These are phyloP conservation scores for Corvus cornix DNA, from an alignment of 2,113 vertebrate genomes.

Conservation along the genomic window DNA sequence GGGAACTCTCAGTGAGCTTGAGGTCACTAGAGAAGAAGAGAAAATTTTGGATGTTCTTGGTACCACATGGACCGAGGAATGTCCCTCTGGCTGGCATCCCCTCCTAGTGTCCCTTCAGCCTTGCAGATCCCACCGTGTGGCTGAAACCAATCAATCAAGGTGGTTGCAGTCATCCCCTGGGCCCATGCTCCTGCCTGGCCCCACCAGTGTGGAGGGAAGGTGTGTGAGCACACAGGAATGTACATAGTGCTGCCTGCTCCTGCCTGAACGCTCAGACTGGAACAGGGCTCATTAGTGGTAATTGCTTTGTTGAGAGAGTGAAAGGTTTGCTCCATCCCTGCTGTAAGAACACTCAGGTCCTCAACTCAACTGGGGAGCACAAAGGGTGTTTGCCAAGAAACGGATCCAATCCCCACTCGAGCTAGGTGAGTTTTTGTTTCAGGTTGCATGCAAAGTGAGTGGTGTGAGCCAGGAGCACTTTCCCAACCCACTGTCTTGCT, in stretches of 20 bases:
- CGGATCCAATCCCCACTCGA: accelerated
- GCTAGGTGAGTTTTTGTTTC: background rate
- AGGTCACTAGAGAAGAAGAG: background rate
- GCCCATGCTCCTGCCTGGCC: background rate
- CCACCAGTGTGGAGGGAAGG: background rate
- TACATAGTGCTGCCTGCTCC: background rate
- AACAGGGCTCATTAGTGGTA: background rate
- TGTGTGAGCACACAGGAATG: background rate
- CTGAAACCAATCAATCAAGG: background rate
- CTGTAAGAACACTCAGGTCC: background rate
- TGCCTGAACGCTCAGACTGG: background rate
- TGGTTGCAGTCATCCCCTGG: background rate
- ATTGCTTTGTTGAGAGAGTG: background rate
- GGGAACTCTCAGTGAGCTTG: accelerated
- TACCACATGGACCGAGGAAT: accelerated
- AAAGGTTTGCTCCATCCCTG: background rate
- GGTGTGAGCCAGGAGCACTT: background rate
- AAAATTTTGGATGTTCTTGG: background rate
- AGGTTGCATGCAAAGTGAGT: background rate
- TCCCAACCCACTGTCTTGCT: background rate
- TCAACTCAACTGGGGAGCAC: background rate
- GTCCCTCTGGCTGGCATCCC: background rate
- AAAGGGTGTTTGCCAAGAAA: background rate
- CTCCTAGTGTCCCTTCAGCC: background rate
- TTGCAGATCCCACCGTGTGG: background rate